These are phyloP conservation scores for Pyrocephalus nanus DNA, from an alignment of 2,797 vertebrate genomes.

Conservation along the genomic window DNA sequence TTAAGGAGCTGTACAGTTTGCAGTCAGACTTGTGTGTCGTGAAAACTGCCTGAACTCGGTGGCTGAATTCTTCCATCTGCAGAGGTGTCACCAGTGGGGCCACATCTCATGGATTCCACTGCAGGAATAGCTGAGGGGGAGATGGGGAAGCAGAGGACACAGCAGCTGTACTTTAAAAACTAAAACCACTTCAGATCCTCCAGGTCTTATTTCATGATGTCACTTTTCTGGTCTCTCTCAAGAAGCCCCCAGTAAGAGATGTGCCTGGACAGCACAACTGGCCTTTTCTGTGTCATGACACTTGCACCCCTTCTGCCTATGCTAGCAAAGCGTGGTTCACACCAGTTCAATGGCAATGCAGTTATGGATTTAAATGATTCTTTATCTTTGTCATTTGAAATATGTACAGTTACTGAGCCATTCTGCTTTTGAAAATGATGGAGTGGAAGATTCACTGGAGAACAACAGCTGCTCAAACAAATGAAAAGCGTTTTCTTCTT, in stretches of 20 bases:
- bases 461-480: constrained; percentile 42
- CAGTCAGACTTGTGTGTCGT: background rate
- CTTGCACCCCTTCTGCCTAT: background rate
- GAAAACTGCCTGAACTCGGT: background rate
- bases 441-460: background rate
- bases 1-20: constrained; percentile 20
- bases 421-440: constrained; percentile 3
- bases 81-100: background rate
- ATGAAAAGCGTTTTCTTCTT: constrained; percentile 22
- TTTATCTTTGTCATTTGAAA: background rate
- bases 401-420: background rate
- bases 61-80: background rate
- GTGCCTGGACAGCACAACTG: background rate
- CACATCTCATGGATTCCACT: background rate
- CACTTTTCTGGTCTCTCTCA: background rate
- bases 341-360: background rate
- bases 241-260: background rate
- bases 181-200: background rate
- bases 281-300: background rate
- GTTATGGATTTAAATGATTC: background rate
- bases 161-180: constrained; percentile 10
- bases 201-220: background rate
- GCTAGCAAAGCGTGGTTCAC: background rate
- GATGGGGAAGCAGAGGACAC: background rate
- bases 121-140: background rate